Conservation (phyloP, 23 tunicate species). For the Ascidia mentula region DNA sequence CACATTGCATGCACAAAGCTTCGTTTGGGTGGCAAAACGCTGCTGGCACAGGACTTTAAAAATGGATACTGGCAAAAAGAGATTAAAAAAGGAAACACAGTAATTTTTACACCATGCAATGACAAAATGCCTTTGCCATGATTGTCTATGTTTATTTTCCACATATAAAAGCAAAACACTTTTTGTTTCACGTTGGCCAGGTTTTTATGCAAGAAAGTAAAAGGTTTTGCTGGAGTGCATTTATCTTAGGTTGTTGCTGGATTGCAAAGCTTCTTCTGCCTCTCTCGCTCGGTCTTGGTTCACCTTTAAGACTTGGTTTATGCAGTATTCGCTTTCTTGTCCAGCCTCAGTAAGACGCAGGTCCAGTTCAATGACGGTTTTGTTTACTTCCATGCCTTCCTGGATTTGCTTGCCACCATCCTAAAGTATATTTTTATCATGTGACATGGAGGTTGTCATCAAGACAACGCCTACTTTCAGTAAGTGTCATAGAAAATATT, state of each 20-base stretch:
- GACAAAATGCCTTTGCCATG: background rate
- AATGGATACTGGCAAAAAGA: conserved; percentile 46
- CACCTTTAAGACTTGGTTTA: conserved; percentile 66
- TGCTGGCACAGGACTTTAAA: conserved; percentile 47
- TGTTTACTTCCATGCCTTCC: conserved; percentile 89
- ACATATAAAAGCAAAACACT: no score
- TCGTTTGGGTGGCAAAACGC: conserved; percentile 4
- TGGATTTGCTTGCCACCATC: conserved; percentile 95
- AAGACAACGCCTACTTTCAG: no score
- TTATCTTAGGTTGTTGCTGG: conserved; percentile 5
- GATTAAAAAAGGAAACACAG: conserved; percentile 33
- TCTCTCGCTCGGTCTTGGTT: conserved; percentile 76
- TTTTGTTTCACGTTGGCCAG: no score
- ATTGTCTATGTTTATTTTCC: no score
- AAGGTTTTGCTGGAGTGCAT: background rate
- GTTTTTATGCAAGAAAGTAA: no score
- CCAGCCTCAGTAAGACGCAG: conserved; percentile 92
- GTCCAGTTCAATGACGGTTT: conserved; percentile 55
- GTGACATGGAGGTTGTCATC: no score
- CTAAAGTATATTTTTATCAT: background rate
- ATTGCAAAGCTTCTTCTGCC: conserved; percentile 15
- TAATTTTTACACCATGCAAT: conserved; percentile 20
- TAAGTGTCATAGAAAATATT: no score
- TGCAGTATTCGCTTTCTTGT: conserved; percentile 96
- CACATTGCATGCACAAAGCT: conserved; percentile 33